phyloP scores from a whole-genome alignment of 2,888 invertebrate genomes.

The Mycalesis mineus region DNA sequence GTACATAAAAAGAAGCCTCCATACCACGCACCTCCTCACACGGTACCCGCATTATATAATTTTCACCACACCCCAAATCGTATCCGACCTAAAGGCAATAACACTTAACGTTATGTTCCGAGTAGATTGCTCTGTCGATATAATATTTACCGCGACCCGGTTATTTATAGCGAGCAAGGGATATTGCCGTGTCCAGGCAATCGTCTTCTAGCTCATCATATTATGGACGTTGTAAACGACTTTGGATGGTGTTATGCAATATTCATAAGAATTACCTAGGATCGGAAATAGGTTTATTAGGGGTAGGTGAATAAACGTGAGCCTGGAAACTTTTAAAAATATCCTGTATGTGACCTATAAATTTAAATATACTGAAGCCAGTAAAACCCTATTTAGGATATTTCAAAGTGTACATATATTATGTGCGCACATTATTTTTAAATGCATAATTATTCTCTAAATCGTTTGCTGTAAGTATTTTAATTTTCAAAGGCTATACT shows the following conservation, averaged over 20 bases:
- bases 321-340: neutral
- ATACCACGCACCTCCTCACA: slow-evolving; percentile 8
- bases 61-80: slow-evolving; percentile 28
- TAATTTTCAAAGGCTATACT: too few species aligned
- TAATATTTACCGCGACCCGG: slow-evolving; percentile 54
- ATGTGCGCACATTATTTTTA: too few species aligned
- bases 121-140: slow-evolving; percentile 58
- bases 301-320: neutral
- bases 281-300: neutral
- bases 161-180: slow-evolving; percentile 50
- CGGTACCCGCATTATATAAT: slow-evolving; percentile 23
- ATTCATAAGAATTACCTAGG: neutral
- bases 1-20: neutral
- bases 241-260: slow-evolving; percentile 37
- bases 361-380: too few species aligned
- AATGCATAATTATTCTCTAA: too few species aligned
- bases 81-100: slow-evolving; percentile 36
- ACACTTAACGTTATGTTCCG: slow-evolving; percentile 50
- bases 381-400: too few species aligned
- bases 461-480: too few species aligned
- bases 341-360: too few species aligned
- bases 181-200: slow-evolving; percentile 47
- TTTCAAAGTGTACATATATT: too few species aligned
- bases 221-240: slow-evolving; percentile 41
- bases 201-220: slow-evolving; percentile 31